Conservation (phyloP, 1,140 invertebrate genomes). For the Gyrodactylus salaris region DNA sequence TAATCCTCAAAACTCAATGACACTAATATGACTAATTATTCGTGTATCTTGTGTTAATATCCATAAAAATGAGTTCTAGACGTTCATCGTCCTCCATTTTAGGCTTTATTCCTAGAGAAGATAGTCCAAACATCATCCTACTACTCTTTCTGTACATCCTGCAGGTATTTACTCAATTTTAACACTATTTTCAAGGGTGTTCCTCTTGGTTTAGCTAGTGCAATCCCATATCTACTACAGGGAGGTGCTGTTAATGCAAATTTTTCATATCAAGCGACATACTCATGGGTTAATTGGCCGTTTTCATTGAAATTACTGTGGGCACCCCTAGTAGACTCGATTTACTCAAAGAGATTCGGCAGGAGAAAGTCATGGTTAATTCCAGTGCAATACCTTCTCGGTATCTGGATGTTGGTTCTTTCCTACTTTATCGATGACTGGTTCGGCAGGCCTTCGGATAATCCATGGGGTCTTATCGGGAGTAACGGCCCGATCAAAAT, state of each 20-base stretch:
- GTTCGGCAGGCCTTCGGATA: constrained; percentile 27
- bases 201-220: constrained; percentile 3
- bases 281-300: constrained; percentile 87
- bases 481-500: constrained; percentile 34
- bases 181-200: neutral
- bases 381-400: constrained; percentile 40
- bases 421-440: constrained; percentile 11
- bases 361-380: constrained; percentile 84
- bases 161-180: neutral
- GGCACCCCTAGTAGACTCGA: constrained; percentile 79
- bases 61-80: no score
- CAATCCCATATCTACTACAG: neutral
- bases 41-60: no score
- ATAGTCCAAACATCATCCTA: neutral
- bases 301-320: constrained; percentile 71
- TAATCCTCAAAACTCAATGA: no score
- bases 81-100: neutral
- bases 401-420: constrained; percentile 15
- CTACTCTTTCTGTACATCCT: neutral
- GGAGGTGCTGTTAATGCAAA: neutral
- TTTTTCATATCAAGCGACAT: constrained; percentile 43
- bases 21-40: no score
- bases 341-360: constrained; percentile 46
- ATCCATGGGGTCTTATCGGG: constrained; percentile 9
- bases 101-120: neutral